phyloP scores from a whole-genome alignment of 1,140 invertebrate species.

The Ditylenchus dipsaci region DNA sequence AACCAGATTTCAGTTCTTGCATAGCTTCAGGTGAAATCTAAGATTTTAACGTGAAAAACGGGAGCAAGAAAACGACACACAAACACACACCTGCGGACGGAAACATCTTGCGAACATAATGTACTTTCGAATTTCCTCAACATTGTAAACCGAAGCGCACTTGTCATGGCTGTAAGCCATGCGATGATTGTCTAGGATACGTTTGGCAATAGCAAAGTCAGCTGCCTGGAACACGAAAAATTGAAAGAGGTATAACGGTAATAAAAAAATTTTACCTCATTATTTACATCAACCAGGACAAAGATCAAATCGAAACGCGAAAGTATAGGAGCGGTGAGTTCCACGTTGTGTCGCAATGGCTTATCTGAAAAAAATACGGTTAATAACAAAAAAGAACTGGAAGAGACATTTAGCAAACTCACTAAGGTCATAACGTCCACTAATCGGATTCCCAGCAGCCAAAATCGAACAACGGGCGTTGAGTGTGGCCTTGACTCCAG shows the following conservation, averaged over 20 bases:
- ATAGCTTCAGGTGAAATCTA: slow-evolving; percentile 71
- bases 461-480: slow-evolving; percentile 96
- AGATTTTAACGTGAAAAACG: slow-evolving; percentile 5
- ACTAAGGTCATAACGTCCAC: slow-evolving; percentile 85
- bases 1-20: slow-evolving; percentile 72
- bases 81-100: slow-evolving; percentile 76
- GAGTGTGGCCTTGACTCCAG: slow-evolving; percentile 88
- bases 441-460: slow-evolving; percentile 94
- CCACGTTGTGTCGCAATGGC: slow-evolving; percentile 88
- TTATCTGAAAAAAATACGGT: slow-evolving; percentile 62
- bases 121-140: slow-evolving; percentile 83
- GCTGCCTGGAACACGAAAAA: slow-evolving; percentile 63
- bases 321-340: slow-evolving; percentile 92
- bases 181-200: slow-evolving; percentile 89
- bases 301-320: slow-evolving; percentile 98
- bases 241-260: background rate
- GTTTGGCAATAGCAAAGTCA: slow-evolving; percentile 89
- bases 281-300: slow-evolving; percentile 66
- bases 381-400: too few species aligned
- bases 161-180: slow-evolving; percentile 64
- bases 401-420: too few species aligned
- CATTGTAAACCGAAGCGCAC: slow-evolving; percentile 73
- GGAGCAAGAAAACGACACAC: background rate
- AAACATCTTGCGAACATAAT: slow-evolving; percentile 93
- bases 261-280: slow-evolving; percentile 2